Evolutionary conservation across 2,888 invertebrate species (phyloP).

Genomic region (Meganola albula): DNA sequence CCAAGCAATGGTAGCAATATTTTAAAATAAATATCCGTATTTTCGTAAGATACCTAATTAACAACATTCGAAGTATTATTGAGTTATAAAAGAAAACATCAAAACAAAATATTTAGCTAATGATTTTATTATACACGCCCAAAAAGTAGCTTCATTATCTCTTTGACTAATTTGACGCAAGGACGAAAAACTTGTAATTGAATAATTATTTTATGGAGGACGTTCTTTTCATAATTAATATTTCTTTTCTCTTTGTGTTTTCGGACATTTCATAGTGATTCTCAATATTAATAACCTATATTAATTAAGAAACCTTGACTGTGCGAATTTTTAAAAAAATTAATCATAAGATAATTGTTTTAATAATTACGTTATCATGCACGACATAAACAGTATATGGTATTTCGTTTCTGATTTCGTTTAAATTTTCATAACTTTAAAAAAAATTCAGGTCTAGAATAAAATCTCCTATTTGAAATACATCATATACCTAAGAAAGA

Average conservation of each 20-base stretch:
- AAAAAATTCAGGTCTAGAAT: too few species aligned
- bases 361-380: too few species aligned
- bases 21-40: too few species aligned
- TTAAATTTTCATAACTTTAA: too few species aligned
- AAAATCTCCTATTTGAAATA: conserved; percentile 9
- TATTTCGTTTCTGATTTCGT: too few species aligned
- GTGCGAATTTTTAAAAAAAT: conserved; percentile 11
- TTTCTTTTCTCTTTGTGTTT: too few species aligned
- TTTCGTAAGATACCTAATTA: too few species aligned
- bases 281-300: conserved; percentile 32
- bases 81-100: conserved; percentile 13
- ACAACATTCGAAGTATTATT: too few species aligned
- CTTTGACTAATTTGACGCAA: conserved; percentile 31
- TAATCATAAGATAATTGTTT: conserved; percentile 30
- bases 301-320: conserved; percentile 32
- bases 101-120: too few species aligned
- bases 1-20: too few species aligned
- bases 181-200: conserved; percentile 32
- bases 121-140: conserved; percentile 16
- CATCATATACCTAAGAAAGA: conserved; percentile 20
- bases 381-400: too few species aligned
- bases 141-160: conserved; percentile 27
- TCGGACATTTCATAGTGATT: too few species aligned
- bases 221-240: conserved; percentile 15
- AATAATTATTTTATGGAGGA: conserved; percentile 27